Base-by-base conservation (phyloP, 1,140 invertebrate species). In the Hesperophylax magnus region DNA sequence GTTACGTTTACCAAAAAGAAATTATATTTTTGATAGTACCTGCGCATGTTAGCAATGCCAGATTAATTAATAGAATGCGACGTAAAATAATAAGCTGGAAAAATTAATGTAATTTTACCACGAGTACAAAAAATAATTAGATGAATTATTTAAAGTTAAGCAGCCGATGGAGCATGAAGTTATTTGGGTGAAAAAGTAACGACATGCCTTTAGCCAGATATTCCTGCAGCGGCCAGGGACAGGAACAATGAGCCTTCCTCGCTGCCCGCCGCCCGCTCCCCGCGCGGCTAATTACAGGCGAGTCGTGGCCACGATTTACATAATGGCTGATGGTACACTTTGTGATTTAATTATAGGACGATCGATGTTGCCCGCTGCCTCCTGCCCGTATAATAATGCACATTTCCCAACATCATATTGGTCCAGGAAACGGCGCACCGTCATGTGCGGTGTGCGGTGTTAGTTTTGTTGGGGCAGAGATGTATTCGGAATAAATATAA, bases 221-320 rank as follows among this genome's bases (percentile, higher is more conserved):
- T 47, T 47, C 39, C 39, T 47, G 39, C 9, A 47, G 39, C 39
- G 11, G 11, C 39, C 39, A 8, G 34, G 39, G 39, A 27, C 2
- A 27, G 9, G 39, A 47, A 47, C 39, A 47, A 47, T 47, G 39
- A 47, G 34, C 39, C 39, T 6, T 3, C 39, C 11, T 11, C 34
- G 5, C 6, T 1, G 34, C 7, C 9, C 39, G 9, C 39, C 14
- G 0, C 39, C 39, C 39, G 39, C 39, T 2, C 9, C 39, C 39
- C 39, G 9, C 39, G 11, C 76, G 24, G 77, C 63, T 78, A 78
- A 78, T 78, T 77, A 77, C 76, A 60, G 60, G 22, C 18, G 39
- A 69, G 67, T 80, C 81, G 78, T 80, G 81, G 78, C 61, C 81
- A 83, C 81, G 81, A 83, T 83, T 83, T 83, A 83, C 81, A 83